Conservation (phyloP, 2,888 invertebrate species). For the Lasius fuliginosus region DNA sequence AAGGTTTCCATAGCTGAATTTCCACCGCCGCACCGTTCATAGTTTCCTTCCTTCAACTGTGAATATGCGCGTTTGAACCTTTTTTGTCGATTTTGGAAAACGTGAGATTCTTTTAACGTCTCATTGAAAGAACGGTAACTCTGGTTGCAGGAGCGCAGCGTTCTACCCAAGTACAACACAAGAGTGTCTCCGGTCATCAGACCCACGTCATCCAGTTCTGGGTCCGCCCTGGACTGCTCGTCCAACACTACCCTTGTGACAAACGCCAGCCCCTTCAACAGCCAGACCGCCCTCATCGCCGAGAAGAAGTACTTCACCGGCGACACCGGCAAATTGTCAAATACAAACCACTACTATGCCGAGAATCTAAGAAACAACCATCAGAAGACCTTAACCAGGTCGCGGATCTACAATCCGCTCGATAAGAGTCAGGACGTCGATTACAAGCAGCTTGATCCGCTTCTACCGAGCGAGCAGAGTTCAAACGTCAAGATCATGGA, state of each 20-base stretch:
- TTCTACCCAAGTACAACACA: slow-evolving; percentile 82
- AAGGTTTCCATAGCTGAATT: background rate
- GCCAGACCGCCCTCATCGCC: slow-evolving; percentile 81
- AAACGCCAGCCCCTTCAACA: slow-evolving; percentile 84
- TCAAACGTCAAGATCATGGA: slow-evolving; percentile 68
- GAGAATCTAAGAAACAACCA: slow-evolving; percentile 82
- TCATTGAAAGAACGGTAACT: slow-evolving; percentile 6
- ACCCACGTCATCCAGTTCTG: slow-evolving; percentile 76
- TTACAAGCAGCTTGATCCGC: slow-evolving; percentile 81
- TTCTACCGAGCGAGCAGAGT: slow-evolving; percentile 65
- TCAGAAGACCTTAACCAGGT: slow-evolving; percentile 71
- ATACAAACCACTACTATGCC: slow-evolving; percentile 80
- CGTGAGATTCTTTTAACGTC: background rate
- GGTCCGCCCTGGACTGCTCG: slow-evolving; percentile 82
- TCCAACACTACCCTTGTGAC: slow-evolving; percentile 83
- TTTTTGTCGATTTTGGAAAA: background rate
- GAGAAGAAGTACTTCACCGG: slow-evolving; percentile 67
- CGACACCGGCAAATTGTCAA: slow-evolving; percentile 11
- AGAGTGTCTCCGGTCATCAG: slow-evolving; percentile 80
- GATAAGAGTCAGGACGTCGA: slow-evolving; percentile 72
- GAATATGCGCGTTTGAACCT: background rate
- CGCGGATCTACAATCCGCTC: slow-evolving; percentile 80
- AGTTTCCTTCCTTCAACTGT: background rate
- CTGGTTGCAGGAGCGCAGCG: slow-evolving; percentile 79
- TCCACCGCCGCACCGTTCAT: background rate